Evolutionary conservation across 2,113 vertebrate species (phyloP).

Genomic region (Ceyx cyanopectus): DNA sequence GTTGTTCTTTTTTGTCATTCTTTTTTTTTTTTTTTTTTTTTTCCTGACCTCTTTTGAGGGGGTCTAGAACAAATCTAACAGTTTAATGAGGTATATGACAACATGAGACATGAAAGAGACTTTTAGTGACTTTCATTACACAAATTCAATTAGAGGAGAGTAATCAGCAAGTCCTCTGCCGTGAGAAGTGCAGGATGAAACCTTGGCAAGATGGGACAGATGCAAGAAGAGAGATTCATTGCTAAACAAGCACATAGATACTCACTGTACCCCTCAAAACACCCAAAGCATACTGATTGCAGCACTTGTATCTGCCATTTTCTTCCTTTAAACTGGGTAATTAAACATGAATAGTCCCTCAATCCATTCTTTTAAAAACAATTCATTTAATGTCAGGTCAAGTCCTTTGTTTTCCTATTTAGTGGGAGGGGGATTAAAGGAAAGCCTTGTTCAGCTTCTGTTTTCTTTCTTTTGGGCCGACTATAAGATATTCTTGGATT

Average conservation of each 20-base stretch:
- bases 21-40: too few relatives aligned
- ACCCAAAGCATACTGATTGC: neutral
- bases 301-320: neutral
- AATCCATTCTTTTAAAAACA: neutral
- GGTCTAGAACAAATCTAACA: neutral
- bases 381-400: neutral
- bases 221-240: neutral
- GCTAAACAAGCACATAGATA: neutral
- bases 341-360: neutral
- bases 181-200: neutral
- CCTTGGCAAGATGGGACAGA: neutral
- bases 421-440: neutral
- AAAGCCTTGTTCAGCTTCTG: neutral
- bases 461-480: neutral
- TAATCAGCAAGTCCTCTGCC: neutral
- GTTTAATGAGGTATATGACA: slow-evolving; percentile 36
- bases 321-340: neutral
- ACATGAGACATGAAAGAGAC: neutral
- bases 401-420: neutral
- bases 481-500: neutral
- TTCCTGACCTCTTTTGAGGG: neutral
- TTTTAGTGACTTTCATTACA: slow-evolving; percentile 26
- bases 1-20: neutral
- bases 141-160: slow-evolving; percentile 12
- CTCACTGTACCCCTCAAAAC: neutral